Evolutionary conservation across 23 tunicate species (phyloP).

Genomic region (Halocynthia aurantium): DNA sequence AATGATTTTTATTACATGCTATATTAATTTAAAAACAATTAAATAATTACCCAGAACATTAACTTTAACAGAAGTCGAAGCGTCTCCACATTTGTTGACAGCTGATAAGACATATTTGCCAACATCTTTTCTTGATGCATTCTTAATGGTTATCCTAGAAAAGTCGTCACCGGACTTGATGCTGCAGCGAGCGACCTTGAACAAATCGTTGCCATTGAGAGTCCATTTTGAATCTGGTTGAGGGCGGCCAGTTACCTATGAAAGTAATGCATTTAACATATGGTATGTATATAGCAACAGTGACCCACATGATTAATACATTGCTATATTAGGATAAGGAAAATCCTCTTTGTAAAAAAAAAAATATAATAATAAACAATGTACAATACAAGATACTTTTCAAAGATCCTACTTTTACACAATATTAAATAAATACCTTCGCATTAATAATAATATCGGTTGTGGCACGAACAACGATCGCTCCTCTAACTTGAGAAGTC

Average conservation of each 20-base stretch:
- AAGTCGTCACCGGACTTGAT: slow-evolving; percentile 48
- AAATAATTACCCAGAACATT: slow-evolving; percentile 40
- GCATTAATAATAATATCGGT: slow-evolving; percentile 61
- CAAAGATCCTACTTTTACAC: background rate
- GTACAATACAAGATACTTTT: background rate
- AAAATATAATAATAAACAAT: background rate
- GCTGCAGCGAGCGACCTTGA: slow-evolving; percentile 61
- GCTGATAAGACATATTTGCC: slow-evolving; percentile 73
- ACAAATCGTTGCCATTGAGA: slow-evolving; percentile 58
- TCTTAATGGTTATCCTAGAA: slow-evolving; percentile 37
- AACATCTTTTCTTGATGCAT: slow-evolving; percentile 53
- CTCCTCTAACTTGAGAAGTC: slow-evolving; percentile 50
- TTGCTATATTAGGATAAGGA: background rate
- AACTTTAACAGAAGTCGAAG: slow-evolving; percentile 41
- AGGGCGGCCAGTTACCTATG: slow-evolving; percentile 62
- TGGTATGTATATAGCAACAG: background rate
- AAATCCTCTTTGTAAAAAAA: background rate
- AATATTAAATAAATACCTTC: slow-evolving; percentile 13
- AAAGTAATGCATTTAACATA: background rate
- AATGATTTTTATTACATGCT: background rate
- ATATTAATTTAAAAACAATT: background rate
- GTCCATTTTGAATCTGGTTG: slow-evolving; percentile 66
- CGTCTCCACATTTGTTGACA: slow-evolving; percentile 58
- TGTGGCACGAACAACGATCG: slow-evolving; percentile 64
- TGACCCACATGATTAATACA: background rate